Percentiles rank a stretch among this genome's conserved stretches.
Evolutionary conservation across 2,797 vertebrate genomes (phyloP).

Genomic region (Coranthus polyacanthus): DNA sequence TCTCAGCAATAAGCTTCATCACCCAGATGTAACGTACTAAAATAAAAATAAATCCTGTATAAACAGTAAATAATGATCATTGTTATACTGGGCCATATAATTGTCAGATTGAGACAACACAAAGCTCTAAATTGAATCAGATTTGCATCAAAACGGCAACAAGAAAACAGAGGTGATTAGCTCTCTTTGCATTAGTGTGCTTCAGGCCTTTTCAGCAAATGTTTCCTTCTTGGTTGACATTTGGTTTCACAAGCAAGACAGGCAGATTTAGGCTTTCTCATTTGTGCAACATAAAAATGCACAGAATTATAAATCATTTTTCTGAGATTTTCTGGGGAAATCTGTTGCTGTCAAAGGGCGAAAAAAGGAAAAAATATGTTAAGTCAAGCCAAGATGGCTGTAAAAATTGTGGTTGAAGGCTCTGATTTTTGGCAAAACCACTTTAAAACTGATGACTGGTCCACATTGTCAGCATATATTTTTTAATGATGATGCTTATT

Average conservation of each 20-base stretch:
- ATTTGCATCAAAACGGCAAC: slow-evolving; percentile 16
- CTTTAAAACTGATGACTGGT: no score
- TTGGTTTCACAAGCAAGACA: slow-evolving; percentile 13
- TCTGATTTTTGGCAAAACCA: neutral
- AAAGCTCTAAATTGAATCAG: slow-evolving; percentile 12
- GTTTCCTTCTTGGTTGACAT: slow-evolving; percentile 2
- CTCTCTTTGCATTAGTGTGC: slow-evolving; percentile 20
- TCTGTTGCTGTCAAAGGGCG: slow-evolving; percentile 10
- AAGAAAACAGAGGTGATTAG: slow-evolving; percentile 10
- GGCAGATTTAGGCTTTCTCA: neutral
- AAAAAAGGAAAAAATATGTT: slow-evolving; percentile 8
- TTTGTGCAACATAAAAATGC: slow-evolving; percentile 9
- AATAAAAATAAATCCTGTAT: no score
- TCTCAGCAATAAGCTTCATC: slow-evolving; percentile 17
- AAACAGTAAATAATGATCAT: slow-evolving; percentile 34
- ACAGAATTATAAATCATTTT: neutral
- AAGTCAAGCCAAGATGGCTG: neutral
- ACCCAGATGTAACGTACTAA: slow-evolving; percentile 15
- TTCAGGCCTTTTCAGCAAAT: neutral
- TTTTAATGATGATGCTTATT: no score
- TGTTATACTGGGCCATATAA: slow-evolving; percentile 8
- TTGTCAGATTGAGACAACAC: neutral
- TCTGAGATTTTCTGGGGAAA: slow-evolving; percentile 11
- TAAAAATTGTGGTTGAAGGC: neutral
- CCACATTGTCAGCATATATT: no score